A percentile compares a stretch with the other conserved stretches of the same genome.
phyloP scores from a whole-genome alignment of 1,140 invertebrate genomes.

The Brachionus manjavacas region DNA sequence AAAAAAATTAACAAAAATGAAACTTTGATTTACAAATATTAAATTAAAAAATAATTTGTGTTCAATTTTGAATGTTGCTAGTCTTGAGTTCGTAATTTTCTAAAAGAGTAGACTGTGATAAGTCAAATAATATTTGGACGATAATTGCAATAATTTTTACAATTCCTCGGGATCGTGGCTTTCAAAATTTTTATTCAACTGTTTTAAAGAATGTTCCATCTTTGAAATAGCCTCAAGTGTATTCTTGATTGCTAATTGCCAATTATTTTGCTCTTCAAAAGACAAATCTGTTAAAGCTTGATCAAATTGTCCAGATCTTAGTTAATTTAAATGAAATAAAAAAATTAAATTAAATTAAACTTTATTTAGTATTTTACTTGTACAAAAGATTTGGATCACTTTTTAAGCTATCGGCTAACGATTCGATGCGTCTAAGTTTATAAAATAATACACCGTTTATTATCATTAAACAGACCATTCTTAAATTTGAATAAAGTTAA shows the following conservation, averaged over 20 bases:
- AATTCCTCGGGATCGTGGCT: background rate
- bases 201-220: constrained; percentile 21
- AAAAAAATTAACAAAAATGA: background rate
- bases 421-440: constrained; percentile 31
- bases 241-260: background rate
- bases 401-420: constrained; percentile 34
- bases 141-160: background rate
- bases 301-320: constrained; percentile 16
- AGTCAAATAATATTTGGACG: background rate
- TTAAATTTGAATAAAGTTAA: background rate
- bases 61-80: background rate
- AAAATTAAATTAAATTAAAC: background rate
- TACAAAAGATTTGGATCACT: background rate
- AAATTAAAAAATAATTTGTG: background rate
- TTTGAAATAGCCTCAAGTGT: constrained; percentile 14
- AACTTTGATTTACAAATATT: background rate
- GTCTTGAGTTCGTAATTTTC: background rate
- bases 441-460: constrained; percentile 40
- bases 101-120: background rate
- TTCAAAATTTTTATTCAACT: constrained; percentile 5
- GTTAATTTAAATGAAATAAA: background rate
- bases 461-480: constrained; percentile 35
- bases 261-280: background rate
- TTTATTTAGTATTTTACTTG: background rate
- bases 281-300: background rate